Conservation (phyloP, 2,797 vertebrate species). For the Trichosurus vulpecula region DNA sequence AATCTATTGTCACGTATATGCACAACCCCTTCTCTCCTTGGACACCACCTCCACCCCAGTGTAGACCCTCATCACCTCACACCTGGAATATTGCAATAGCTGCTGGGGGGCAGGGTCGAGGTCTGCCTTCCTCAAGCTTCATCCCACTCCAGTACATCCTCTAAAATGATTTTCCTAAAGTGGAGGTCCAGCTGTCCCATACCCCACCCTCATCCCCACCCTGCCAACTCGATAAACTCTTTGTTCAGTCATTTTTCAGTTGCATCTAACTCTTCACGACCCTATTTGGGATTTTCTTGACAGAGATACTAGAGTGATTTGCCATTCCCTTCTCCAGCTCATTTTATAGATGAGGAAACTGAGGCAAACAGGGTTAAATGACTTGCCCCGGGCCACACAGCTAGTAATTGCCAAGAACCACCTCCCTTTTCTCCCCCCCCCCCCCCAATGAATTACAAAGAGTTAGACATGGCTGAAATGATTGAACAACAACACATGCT, state of each 20-base stretch:
- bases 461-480: too few species aligned
- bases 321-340: too few species aligned
- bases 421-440: too few species aligned
- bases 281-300: too few species aligned
- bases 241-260: background rate
- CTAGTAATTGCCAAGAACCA: too few species aligned
- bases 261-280: background rate
- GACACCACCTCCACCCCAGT: background rate
- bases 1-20: background rate
- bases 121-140: background rate
- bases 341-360: too few species aligned
- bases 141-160: background rate
- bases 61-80: background rate
- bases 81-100: background rate
- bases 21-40: background rate
- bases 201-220: rapidly evolving
- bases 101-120: background rate
- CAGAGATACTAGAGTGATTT: too few species aligned
- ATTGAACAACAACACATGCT: too few species aligned
- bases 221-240: background rate
- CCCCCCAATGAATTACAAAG: too few species aligned
- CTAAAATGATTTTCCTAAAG: background rate
- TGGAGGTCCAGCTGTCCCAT: background rate
- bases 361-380: too few species aligned
- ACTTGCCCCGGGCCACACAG: too few species aligned